Evolutionary conservation across 2,113 vertebrate genomes (phyloP).

Genomic region (Athene noctua): DNA sequence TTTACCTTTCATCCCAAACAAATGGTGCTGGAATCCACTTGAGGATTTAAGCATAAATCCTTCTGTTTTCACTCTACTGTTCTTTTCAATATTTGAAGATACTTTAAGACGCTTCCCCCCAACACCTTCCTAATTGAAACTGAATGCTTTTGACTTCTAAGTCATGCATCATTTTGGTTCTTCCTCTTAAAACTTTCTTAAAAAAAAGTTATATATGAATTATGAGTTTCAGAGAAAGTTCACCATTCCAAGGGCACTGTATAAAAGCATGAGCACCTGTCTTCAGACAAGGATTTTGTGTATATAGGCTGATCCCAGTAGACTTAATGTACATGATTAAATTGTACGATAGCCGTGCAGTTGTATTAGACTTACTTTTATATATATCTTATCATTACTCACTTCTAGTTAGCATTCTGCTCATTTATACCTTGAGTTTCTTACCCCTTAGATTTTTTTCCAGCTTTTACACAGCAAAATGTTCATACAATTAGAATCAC

Average conservation of each 20-base stretch:
- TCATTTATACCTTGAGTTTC: background rate
- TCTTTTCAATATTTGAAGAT: background rate
- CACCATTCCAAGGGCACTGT: background rate
- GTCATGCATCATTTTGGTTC: background rate
- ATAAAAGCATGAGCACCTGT: background rate
- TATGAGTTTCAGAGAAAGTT: background rate
- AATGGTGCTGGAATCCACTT: background rate
- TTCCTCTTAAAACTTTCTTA: background rate
- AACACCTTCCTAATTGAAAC: background rate
- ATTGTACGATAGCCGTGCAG: background rate
- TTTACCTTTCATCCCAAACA: background rate
- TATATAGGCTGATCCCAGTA: background rate
- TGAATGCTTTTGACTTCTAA: background rate
- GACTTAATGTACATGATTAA: background rate
- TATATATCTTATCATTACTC: background rate
- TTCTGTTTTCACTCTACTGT: background rate
- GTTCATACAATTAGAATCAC: background rate
- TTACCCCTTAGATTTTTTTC: background rate
- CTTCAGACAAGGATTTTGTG: background rate
- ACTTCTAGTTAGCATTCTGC: background rate
- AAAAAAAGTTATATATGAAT: background rate
- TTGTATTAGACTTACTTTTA: background rate
- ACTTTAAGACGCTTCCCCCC: background rate
- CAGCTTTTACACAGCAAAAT: background rate
- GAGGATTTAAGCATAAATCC: background rate